phyloP scores from a whole-genome alignment of 2,888 invertebrate species.

The Lepidocyrtinus sp. region DNA sequence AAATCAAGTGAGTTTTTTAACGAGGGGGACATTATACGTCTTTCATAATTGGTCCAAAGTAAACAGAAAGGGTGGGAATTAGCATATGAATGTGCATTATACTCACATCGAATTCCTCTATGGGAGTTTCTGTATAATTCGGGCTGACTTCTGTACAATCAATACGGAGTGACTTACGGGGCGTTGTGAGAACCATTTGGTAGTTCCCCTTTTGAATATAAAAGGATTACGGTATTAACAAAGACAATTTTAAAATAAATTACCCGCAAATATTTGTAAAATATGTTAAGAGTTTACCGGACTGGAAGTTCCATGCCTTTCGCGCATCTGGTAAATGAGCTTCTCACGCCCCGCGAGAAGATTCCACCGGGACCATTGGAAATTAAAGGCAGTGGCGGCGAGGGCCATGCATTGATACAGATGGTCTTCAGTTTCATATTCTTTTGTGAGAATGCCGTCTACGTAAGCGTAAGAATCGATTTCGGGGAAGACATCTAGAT shows the following conservation, averaged over 20 bases:
- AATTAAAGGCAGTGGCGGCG: conserved; percentile 81
- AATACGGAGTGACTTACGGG: conserved; percentile 79
- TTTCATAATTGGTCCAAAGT: background rate
- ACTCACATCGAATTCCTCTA: conserved; percentile 74
- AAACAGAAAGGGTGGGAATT: background rate
- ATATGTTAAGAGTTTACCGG: conserved; percentile 65
- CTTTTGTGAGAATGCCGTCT: conserved; percentile 77
- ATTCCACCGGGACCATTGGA: conserved; percentile 86
- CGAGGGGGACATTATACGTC: conserved; percentile 16
- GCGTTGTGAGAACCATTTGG: conserved; percentile 78
- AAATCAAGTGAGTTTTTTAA: conserved; percentile 14
- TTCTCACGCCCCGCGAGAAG: conserved; percentile 76
- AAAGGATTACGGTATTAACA: background rate
- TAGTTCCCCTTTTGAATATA: conserved; percentile 72
- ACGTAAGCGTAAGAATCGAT: conserved; percentile 77
- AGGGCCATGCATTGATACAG: conserved; percentile 81
- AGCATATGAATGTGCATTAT: background rate
- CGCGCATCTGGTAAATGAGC: conserved; percentile 80
- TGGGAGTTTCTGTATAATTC: conserved; percentile 78
- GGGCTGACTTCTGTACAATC: conserved; percentile 84
- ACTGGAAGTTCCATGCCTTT: conserved; percentile 72
- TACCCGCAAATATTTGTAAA: background rate
- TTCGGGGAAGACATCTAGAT: conserved; percentile 87
- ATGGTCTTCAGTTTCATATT: conserved; percentile 83
- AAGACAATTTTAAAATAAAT: background rate